phyloP scores from a whole-genome alignment of 2,113 vertebrate species.

The Scomber scombrus region DNA sequence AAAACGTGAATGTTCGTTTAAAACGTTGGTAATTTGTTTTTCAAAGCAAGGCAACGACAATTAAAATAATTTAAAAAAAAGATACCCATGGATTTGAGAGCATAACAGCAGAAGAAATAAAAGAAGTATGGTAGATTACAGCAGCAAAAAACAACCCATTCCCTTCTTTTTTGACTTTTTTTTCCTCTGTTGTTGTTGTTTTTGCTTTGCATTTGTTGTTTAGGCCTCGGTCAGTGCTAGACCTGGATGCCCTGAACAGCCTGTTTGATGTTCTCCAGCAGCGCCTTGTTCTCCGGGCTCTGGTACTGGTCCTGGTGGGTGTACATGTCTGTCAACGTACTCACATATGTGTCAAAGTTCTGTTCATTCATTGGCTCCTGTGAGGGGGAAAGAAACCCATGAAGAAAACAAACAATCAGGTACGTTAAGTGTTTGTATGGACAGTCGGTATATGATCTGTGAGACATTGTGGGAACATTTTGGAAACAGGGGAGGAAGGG shows the following conservation, averaged over 20 bases:
- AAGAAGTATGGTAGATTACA: slow-evolving; percentile 81
- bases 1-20: slow-evolving; percentile 95
- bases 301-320: slow-evolving; percentile 99
- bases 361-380: slow-evolving; percentile 99
- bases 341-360: slow-evolving; percentile 99
- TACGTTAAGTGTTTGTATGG: no score
- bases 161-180: slow-evolving; percentile 75
- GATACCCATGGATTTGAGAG: slow-evolving; percentile 74
- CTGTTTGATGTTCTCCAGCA: slow-evolving; percentile 99
- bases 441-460: background rate
- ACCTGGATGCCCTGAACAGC: slow-evolving; percentile 99
- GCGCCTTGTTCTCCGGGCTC: slow-evolving; percentile 99
- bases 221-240: slow-evolving; percentile 34
- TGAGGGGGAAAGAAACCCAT: slow-evolving; percentile 50
- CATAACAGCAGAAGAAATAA: slow-evolving; percentile 75
- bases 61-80: slow-evolving; percentile 70
- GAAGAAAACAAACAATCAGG: slow-evolving; percentile 28
- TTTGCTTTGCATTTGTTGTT: slow-evolving; percentile 66
- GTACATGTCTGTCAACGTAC: slow-evolving; percentile 99
- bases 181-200: slow-evolving; percentile 68
- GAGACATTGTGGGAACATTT: slow-evolving; percentile 12
- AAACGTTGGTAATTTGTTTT: slow-evolving; percentile 90
- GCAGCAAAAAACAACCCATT: slow-evolving; percentile 91
- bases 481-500: slow-evolving; percentile 44
- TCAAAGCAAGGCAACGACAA: slow-evolving; percentile 92